Conservation (phyloP, 2,888 invertebrate genomes). For the Aethes cnicana region DNA sequence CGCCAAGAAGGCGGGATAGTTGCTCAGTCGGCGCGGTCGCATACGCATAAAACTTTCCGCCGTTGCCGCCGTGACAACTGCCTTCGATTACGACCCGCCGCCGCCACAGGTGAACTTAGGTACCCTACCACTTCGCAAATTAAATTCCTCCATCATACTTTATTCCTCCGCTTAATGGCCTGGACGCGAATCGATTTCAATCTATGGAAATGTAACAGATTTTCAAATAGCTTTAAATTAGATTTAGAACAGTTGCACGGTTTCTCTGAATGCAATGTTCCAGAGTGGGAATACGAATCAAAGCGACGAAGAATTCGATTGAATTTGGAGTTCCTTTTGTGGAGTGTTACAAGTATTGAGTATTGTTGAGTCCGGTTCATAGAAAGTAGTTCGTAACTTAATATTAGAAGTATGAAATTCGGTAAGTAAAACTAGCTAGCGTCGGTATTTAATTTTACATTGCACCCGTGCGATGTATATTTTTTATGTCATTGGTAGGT, state of each 20-base stretch:
- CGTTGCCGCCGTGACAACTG: constrained; percentile 48
- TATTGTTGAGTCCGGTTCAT: constrained; percentile 10
- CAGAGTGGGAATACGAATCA: constrained; percentile 55
- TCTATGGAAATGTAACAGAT: constrained; percentile 44
- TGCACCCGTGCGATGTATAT: too few relatives aligned
- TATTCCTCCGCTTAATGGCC: constrained; percentile 37
- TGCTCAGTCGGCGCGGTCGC: constrained; percentile 40
- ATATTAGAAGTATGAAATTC: too few relatives aligned
- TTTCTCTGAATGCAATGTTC: constrained; percentile 56
- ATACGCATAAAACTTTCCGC: constrained; percentile 47
- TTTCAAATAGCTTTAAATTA: constrained; percentile 51
- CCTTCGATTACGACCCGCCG: constrained; percentile 46
- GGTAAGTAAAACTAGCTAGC: too few relatives aligned
- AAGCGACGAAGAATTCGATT: constrained; percentile 64
- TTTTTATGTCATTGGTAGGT: too few relatives aligned
- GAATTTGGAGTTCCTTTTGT: constrained; percentile 59
- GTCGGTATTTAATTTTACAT: too few relatives aligned
- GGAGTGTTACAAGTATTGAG: constrained; percentile 46
- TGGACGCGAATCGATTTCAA: constrained; percentile 37
- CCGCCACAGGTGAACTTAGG: constrained; percentile 46
- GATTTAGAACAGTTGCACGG: constrained; percentile 65
- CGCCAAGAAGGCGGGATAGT: constrained; percentile 47
- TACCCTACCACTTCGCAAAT: constrained; percentile 54
- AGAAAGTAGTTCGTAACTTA: too few relatives aligned
- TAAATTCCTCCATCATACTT: constrained; percentile 55